Evolutionary conservation across 2,888 invertebrate genomes (phyloP), one percentile per base, ranked within the genome.

Genomic region (Alcis repandata): DNA sequence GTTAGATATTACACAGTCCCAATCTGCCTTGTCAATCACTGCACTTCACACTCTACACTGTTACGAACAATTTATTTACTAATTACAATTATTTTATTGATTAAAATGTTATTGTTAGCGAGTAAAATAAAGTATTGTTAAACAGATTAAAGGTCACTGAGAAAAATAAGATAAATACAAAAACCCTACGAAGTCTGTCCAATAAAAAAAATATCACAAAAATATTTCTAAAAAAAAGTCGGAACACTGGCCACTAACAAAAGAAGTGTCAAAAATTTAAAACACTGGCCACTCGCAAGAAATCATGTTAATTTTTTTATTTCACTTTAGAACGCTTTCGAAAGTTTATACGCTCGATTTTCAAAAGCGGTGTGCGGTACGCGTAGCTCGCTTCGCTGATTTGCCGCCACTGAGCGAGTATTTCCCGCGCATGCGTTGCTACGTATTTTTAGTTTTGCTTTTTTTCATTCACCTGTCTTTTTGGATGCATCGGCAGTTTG

Each of bases 381-480:
- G 65, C 52, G 54, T 15, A 3, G 7, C 38, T 27, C 52, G 46
- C 32, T 41, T 41, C 57, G 36, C 22, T 20, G 22, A 9, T 66
- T 66, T 66, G 41, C 65, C 65, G 65, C 65, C 65, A 66, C 65
- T 66, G 65, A 61, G 45, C 32, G 2, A 8, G 40, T 10, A 9
- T 45, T 59, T 43, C 51, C 33, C 43, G 36, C 65, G 65, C 65
- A 60, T 56, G 65, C 65, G 65, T 52, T 15, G 10, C 4, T 27
- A 52, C 20, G 32, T 60, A 60, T 57, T 66, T 60, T 60, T 61
- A 65, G 56, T 52, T 58, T 52, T 46, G 1, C 13, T 33, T 53
- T 19, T 52, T 53, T 64, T 27, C 19, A 46, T 48, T 59, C n/a
- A 65, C 65, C 60, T 65, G 60, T 49, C 56, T 40, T 54, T 57